These are phyloP conservation scores for Pollicipes pollicipes DNA, from an alignment of 1,140 invertebrate species.

Conservation along the genomic window DNA sequence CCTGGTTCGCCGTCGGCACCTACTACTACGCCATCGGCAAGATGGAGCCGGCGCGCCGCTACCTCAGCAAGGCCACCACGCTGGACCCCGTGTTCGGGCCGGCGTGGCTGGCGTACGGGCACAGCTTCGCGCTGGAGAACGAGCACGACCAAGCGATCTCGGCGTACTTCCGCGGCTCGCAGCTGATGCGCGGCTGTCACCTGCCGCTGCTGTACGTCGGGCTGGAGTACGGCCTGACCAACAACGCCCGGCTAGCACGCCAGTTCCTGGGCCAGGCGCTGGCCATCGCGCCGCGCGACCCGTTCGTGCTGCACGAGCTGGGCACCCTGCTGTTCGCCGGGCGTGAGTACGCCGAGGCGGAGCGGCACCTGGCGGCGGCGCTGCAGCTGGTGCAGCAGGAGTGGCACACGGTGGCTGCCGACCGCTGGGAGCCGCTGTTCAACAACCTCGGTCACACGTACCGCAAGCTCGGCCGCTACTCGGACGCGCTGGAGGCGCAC, in stretches of 20 bases:
- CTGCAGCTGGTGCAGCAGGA: constrained; percentile 44
- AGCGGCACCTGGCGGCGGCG: constrained; percentile 53
- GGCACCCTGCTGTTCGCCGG: constrained; percentile 82
- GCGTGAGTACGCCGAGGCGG: constrained; percentile 54
- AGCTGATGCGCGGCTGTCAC: constrained; percentile 69
- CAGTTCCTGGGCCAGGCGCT: constrained; percentile 76
- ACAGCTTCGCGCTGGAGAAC: constrained; percentile 88
- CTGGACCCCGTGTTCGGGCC: constrained; percentile 79
- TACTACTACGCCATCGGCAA: constrained; percentile 87
- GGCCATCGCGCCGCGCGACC: constrained; percentile 64
- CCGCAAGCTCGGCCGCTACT: constrained; percentile 62
- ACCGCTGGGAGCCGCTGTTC: constrained; percentile 75
- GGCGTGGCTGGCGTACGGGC: constrained; percentile 89
- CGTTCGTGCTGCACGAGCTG: constrained; percentile 88
- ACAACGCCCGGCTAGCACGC: constrained; percentile 77
- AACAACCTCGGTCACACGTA: constrained; percentile 86
- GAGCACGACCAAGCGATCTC: constrained; percentile 98
- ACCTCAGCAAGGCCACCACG: constrained; percentile 76
- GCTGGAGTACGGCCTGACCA: constrained; percentile 83
- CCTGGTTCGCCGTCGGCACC: constrained; percentile 93
- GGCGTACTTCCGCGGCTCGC: constrained; percentile 83
- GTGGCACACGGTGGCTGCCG: constrained; percentile 30
- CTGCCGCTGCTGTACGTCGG: constrained; percentile 83
- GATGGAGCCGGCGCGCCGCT: constrained; percentile 64
- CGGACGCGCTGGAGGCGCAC: constrained; percentile 68